Conservation (phyloP, 30 jellyfish, hydroid and myxozoan species). For the Turritopsis dohrnii region DNA sequence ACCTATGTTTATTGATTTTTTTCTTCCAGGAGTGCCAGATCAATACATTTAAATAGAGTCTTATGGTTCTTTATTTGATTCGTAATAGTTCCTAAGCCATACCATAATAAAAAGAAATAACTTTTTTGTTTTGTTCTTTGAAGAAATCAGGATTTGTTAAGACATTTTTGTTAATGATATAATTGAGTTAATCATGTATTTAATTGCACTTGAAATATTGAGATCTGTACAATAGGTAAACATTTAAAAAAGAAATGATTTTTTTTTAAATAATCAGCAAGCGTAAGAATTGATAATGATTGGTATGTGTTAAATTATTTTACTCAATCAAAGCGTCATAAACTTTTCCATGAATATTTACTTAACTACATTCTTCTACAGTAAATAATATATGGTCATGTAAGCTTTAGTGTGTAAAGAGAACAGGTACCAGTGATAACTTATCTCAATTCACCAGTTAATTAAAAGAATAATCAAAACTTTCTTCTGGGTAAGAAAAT, state of each 20-base stretch:
- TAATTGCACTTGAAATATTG: not conserved
- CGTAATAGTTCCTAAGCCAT: not conserved
- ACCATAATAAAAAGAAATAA: not conserved
- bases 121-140: not conserved
- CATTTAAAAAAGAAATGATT: not conserved
- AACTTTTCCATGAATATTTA: not conserved
- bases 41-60: not conserved
- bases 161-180: not conserved
- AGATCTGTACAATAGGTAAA: not conserved
- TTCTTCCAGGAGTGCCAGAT: not conserved
- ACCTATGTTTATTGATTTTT: not conserved
- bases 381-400: not conserved
- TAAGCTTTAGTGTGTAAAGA: not conserved
- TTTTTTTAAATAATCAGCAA: not conserved
- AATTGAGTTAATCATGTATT: not conserved
- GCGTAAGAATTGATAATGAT: not conserved
- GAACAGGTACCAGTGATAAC: not conserved
- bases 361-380: not conserved
- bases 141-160: not conserved
- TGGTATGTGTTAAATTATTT: not conserved
- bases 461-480: not conserved
- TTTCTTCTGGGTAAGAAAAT: not conserved
- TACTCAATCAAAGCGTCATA: not conserved
- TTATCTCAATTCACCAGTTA: not conserved
- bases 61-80: not conserved